phyloP scores from a whole-genome alignment of 2,113 vertebrate species.

The Brachypodius melanocephalos region DNA sequence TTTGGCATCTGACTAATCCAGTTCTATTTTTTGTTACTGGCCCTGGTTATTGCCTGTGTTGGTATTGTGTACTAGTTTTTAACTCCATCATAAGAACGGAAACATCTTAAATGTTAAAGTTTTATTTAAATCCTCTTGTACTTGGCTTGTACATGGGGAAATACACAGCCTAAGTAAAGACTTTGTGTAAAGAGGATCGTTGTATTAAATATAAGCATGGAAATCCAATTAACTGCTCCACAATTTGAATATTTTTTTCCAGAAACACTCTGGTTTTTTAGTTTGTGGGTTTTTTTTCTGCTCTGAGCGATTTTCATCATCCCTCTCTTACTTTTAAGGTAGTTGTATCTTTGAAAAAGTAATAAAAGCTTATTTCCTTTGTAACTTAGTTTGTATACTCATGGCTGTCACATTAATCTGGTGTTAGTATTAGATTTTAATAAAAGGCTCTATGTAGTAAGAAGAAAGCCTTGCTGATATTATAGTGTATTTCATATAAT shows the following conservation, averaged over 20 bases:
- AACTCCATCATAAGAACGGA: neutral
- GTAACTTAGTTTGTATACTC: constrained; percentile 75
- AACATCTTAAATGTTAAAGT: constrained; percentile 42
- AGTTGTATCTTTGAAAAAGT: constrained; percentile 75
- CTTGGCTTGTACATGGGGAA: constrained; percentile 6
- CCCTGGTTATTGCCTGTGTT: neutral
- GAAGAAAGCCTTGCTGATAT: constrained; percentile 69
- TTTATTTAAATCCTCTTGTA: constrained; percentile 37
- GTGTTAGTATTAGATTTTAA: constrained; percentile 80
- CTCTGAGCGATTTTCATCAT: constrained; percentile 47
- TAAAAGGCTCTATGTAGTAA: constrained; percentile 69
- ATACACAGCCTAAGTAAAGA: neutral
- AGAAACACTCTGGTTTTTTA: neutral
- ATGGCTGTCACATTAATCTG: constrained; percentile 76
- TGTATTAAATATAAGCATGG: neutral
- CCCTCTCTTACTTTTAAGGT: constrained; percentile 69
- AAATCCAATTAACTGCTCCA: constrained; percentile 1
- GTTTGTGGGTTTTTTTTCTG: neutral
- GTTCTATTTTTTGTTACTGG: constrained; percentile 13
- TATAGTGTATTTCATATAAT: constrained; percentile 65
- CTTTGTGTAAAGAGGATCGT: neutral
- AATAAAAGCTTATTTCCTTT: constrained; percentile 82
- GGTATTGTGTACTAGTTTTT: neutral
- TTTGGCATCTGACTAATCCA: constrained; percentile 59
- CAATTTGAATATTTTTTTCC: neutral